phyloP scores from a whole-genome alignment of 2,797 vertebrate genomes.

The Eleutherodactylus coqui region DNA sequence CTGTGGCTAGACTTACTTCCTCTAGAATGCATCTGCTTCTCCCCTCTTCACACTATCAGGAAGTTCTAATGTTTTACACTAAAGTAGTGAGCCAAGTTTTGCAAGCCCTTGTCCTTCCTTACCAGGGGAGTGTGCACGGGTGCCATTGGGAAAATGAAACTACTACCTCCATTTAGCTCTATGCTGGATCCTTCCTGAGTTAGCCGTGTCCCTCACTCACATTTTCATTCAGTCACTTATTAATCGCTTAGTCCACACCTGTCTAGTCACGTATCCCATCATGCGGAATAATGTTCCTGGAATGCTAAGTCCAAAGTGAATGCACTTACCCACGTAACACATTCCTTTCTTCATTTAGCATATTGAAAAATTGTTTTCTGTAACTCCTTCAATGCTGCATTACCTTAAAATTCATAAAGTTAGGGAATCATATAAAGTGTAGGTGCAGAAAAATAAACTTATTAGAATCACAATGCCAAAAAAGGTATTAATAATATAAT shows the following conservation, averaged over 20 bases:
- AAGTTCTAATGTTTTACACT: conserved; percentile 64
- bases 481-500: too few species aligned
- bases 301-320: conserved; percentile 36
- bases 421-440: neutral
- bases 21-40: conserved; percentile 66
- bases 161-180: conserved; percentile 23
- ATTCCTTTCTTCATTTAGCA: conserved; percentile 52
- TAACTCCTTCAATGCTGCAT: conserved; percentile 11
- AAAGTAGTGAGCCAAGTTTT: neutral
- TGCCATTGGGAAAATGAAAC: conserved; percentile 36
- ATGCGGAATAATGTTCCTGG: conserved; percentile 47
- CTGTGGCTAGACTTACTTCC: conserved; percentile 75
- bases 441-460: neutral
- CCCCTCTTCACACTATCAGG: conserved; percentile 60
- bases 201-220: conserved; percentile 22
- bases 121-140: neutral
- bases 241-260: conserved; percentile 42
- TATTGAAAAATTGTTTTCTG: neutral
- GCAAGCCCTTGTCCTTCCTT: conserved; percentile 11
- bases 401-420: neutral
- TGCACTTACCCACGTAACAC: conserved; percentile 2
- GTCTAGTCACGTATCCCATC: conserved; percentile 37
- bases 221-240: conserved; percentile 35
- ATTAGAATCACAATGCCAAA: neutral
- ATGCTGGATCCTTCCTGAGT: conserved; percentile 16